Evolutionary conservation across 2,113 vertebrate species (phyloP).

Genomic region (Isichthys henryi): DNA sequence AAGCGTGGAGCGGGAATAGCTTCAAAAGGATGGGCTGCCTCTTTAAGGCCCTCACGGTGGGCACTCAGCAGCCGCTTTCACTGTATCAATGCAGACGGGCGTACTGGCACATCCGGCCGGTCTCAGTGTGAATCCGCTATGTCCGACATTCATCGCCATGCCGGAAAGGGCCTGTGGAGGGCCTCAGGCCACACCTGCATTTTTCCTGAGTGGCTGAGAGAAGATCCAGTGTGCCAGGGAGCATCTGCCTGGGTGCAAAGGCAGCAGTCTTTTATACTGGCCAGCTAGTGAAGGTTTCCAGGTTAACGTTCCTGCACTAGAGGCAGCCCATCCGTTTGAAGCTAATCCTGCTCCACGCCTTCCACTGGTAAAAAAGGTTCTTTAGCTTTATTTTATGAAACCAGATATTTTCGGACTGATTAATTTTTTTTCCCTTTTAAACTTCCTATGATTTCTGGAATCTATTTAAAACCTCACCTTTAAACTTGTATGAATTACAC

Average conservation of each 20-base stretch:
- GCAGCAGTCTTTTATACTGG: background rate
- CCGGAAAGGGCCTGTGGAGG: background rate
- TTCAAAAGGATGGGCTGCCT: background rate
- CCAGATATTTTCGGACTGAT: background rate
- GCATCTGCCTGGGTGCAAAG: background rate
- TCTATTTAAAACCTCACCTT: slow-evolving; percentile 7
- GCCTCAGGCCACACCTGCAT: background rate
- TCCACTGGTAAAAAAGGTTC: background rate
- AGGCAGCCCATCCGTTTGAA: too few relatives aligned
- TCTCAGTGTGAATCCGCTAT: background rate
- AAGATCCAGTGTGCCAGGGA: background rate
- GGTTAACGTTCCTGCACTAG: background rate
- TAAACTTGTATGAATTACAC: slow-evolving; percentile 19
- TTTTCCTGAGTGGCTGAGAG: background rate
- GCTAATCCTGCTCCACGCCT: too few relatives aligned
- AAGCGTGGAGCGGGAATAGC: background rate
- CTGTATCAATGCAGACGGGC: background rate
- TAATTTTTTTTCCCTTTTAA: background rate
- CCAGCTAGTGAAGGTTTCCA: background rate
- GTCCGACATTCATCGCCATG: background rate
- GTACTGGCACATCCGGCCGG: background rate
- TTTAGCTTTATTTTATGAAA: background rate
- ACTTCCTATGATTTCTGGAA: background rate
- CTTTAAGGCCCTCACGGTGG: background rate
- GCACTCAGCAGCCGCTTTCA: background rate